These are phyloP conservation scores for Marronus borbonicus DNA, from an alignment of 2,888 invertebrate genomes.

Conservation along the genomic window DNA sequence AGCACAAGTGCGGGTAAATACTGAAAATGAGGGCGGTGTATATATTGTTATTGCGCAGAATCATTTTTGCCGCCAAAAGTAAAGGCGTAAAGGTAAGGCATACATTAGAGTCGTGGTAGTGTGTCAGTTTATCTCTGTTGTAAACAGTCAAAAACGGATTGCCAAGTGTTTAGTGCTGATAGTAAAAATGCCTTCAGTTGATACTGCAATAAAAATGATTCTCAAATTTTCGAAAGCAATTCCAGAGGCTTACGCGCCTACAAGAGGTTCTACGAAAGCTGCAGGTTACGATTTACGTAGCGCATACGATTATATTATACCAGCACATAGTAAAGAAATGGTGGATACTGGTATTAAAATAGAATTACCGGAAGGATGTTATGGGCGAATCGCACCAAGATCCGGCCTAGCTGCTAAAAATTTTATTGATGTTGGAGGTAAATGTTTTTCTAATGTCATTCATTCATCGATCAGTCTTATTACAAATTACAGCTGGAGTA, in stretches of 20 bases:
- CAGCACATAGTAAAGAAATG: conserved; percentile 88
- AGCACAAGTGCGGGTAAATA: too few relatives aligned
- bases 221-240: conserved; percentile 83
- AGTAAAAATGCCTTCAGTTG: conserved; percentile 58
- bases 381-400: conserved; percentile 94
- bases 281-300: conserved; percentile 95
- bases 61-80: conserved; percentile 36
- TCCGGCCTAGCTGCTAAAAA: conserved; percentile 96
- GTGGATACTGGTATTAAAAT: conserved; percentile 95
- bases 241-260: conserved; percentile 87
- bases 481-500: conserved; percentile 83
- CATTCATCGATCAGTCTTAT: conserved; percentile 38
- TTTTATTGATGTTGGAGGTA: conserved; percentile 97
- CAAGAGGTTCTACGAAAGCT: conserved; percentile 87
- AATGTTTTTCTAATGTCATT: conserved; percentile 54
- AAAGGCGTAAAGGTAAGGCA: neutral
- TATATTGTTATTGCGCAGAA: neutral
- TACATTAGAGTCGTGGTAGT: neutral
- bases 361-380: conserved; percentile 91
- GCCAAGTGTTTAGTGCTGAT: neutral
- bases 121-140: too few relatives aligned
- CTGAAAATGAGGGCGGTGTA: neutral
- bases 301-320: conserved; percentile 89
- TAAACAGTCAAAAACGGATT: too few relatives aligned
- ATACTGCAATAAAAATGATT: conserved; percentile 56